Evolutionary conservation across 2,888 invertebrate species (phyloP).

Genomic region (Coelopa pilipes): DNA sequence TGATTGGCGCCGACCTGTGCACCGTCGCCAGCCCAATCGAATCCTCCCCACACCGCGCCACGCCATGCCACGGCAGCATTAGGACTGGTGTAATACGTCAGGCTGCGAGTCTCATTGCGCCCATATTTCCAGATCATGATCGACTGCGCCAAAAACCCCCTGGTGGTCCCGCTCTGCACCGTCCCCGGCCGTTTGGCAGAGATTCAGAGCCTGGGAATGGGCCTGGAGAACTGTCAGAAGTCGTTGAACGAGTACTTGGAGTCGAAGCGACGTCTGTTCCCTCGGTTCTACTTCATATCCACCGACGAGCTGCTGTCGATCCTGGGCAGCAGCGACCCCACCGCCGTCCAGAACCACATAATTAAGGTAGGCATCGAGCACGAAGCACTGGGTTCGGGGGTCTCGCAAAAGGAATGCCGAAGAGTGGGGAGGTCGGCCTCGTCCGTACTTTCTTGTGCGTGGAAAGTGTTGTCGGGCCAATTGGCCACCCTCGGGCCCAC

Average conservation of each 20-base stretch:
- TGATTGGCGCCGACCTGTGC: neutral
- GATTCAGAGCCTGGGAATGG: conserved; percentile 77
- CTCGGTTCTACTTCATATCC: conserved; percentile 93
- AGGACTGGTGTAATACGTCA: conserved; percentile 32
- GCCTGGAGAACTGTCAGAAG: conserved; percentile 90
- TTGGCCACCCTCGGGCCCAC: no score
- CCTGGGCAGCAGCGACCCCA: conserved; percentile 85
- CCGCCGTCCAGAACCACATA: conserved; percentile 91
- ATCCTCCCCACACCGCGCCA: no score
- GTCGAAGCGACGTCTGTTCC: conserved; percentile 86
- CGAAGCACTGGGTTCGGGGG: no score
- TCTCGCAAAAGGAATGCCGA: no score
- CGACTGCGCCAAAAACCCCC: conserved; percentile 82
- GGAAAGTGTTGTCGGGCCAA: no score
- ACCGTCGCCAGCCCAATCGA: neutral
- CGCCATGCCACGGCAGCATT: no score
- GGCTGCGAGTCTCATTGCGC: neutral
- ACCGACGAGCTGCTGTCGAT: conserved; percentile 92
- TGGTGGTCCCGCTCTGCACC: conserved; percentile 83
- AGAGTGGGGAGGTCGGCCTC: no score
- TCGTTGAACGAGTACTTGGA: conserved; percentile 91
- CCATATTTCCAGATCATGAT: conserved; percentile 77
- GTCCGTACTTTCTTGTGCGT: no score
- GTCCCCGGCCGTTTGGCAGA: conserved; percentile 79
- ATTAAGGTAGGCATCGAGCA: conserved; percentile 75